Evolutionary conservation across 2,113 vertebrate genomes (phyloP).

Genomic region (Cygnus buccinator): DNA sequence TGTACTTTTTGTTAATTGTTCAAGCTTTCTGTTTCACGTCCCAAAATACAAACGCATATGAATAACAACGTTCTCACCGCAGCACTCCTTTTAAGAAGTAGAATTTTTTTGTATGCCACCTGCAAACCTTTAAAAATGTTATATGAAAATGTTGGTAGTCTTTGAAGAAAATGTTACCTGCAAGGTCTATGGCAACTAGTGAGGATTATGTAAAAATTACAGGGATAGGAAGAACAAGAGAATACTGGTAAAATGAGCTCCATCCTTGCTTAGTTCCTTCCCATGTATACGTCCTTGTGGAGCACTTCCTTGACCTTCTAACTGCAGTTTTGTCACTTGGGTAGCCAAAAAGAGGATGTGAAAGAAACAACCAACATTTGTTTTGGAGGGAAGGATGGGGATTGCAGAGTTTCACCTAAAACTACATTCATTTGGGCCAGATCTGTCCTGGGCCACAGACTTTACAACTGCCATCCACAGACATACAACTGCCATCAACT

Average conservation of each 20-base stretch:
- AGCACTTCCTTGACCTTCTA: not conserved
- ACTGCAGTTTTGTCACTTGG: not conserved
- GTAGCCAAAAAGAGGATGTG: not conserved
- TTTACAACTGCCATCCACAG: too few relatives aligned
- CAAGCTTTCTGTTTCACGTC: not conserved
- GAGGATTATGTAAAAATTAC: not conserved
- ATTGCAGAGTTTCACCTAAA: not conserved
- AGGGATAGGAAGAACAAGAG: not conserved
- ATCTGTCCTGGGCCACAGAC: not conserved
- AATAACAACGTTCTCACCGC: not conserved
- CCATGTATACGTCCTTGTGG: not conserved
- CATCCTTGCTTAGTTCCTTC: not conserved
- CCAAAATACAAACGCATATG: not conserved
- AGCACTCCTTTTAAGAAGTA: not conserved
- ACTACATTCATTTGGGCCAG: not conserved
- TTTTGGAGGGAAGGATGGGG: not conserved
- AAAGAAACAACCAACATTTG: not conserved
- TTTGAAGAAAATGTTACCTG: not conserved
- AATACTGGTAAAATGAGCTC: not conserved
- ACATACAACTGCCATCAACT: not conserved
- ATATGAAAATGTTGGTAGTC: not conserved
- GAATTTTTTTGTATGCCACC: not conserved
- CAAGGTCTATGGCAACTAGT: not conserved
- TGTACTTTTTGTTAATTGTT: not conserved
- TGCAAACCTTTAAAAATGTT: not conserved